Base-by-base conservation (phyloP, 1,140 invertebrate species). In the Berghia stephanieae region DNA sequence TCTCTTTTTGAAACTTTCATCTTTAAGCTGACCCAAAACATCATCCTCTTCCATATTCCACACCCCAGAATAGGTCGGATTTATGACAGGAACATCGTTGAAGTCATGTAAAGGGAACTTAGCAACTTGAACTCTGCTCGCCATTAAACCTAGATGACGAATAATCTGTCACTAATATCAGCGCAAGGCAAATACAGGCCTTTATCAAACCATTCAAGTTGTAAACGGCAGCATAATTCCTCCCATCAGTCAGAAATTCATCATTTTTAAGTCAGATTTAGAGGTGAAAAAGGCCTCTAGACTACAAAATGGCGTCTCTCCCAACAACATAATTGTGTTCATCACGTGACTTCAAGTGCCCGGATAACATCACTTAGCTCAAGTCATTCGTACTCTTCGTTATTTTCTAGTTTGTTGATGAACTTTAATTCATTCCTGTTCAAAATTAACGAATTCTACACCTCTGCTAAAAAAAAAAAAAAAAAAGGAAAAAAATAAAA, bases 251-350 rank as follows among this genome's bases (percentile, higher is more conserved):
- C n/a, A n/a, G n/a, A n/a, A n/a, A n/a, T n/a, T n/a, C n/a, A n/a
- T n/a, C n/a, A n/a, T n/a, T n/a, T n/a, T n/a, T n/a, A n/a, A n/a
- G n/a, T n/a, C n/a, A n/a, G n/a, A n/a, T n/a, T n/a, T n/a, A n/a
- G n/a, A n/a, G n/a, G n/a, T n/a, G n/a, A n/a, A n/a, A n/a, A n/a
- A n/a, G n/a, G n/a, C n/a, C n/a, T n/a, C n/a, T n/a, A n/a, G n/a
- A n/a, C n/a, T n/a, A 69, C 73, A 86, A 86, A 80, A 88, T 88
- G 85, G 85, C 85, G 83, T 79, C 80, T 84, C 78, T 84, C 84
- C 85, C 85, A 86, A 88, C 86, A 88, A 88, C 86, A 86, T 82
- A 84, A 86, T 84, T 88, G 85, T 86, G 85, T 83, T 83, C 82
- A 85, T 88, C 86, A 88, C 85, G 85, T 88, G 86, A 86, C 78